Evolutionary conservation across 2,113 vertebrate species (phyloP), one percentile per base, ranked within the genome.

Genomic region (Athene noctua): DNA sequence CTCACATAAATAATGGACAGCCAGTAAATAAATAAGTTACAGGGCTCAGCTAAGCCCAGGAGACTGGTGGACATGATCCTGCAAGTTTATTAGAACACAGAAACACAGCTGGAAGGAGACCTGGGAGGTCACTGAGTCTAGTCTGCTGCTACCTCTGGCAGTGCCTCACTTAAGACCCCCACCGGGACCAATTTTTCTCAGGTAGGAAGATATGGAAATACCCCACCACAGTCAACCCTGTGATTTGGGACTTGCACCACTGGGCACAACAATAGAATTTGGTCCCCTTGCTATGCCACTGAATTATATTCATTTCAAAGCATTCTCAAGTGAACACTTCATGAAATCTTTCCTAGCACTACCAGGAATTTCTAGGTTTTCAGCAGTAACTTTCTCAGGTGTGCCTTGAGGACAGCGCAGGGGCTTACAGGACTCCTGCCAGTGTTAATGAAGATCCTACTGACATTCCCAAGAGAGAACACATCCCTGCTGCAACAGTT

Each of bases 1-100:
- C 51, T 77, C 89, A 94, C 78, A 94, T 97, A 95, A 95, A 96
- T 90, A 96, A 96, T 82, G 54, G 84, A 82, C 78, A 91, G 78
- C 22, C 71, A 77, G 71, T 89, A 95, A 97, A 92, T 96, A 97
- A 96, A 63, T 91, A 94, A 92, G 84, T 68, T 82, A 85, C n/a
- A 91, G 89, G 55, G 81, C 89, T 97, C 86, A 85, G 87, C 15
- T 0, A 0, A 95, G 63, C 73, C 81, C 86, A 59, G 66, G 92
- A 91, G 81, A 91, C 62, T 51, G 74, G 62, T 94, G 94, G 92
- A 94, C 94, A 95, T 89, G 91, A 95, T 90, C 80, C 74, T 85
- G 84, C 80, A 96, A 96, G 86, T 90, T 92, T 92, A 94, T 95
- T 90, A 90, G 55, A 90, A 83, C 55, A 86, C 62, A 75, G 59